Evolutionary conservation across 2,113 vertebrate genomes (phyloP).

Genomic region (Candoia aspera): DNA sequence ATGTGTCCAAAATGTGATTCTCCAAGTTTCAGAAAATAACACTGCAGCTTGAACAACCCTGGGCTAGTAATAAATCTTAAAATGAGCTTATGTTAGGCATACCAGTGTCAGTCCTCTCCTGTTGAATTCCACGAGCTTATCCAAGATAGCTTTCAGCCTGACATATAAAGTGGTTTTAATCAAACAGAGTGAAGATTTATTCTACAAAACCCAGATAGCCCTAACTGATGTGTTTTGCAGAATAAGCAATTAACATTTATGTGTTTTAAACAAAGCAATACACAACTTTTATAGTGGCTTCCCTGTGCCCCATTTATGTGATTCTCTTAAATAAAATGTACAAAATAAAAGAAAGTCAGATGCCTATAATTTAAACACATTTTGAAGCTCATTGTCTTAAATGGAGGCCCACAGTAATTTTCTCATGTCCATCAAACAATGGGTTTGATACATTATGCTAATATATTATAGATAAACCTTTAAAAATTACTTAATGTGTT

Average conservation of each 20-base stretch:
- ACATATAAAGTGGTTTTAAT: conserved; percentile 18
- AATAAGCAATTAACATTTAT: not conserved
- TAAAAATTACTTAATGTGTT: not conserved
- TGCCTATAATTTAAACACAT: not conserved
- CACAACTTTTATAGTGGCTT: not conserved
- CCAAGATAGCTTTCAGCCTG: conserved; percentile 32
- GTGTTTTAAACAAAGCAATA: conserved; percentile 20
- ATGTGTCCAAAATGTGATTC: conserved; percentile 4
- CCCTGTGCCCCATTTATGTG: not conserved
- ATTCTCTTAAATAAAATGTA: not conserved
- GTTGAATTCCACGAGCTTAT: conserved; percentile 21
- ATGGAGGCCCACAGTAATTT: not conserved
- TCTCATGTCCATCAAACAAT: not conserved
- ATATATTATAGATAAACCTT: not conserved
- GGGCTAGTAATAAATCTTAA: conserved; percentile 26
- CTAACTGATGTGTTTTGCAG: conserved; percentile 15
- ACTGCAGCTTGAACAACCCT: conserved; percentile 10
- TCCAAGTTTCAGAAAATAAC: conserved; percentile 1
- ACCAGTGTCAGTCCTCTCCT: not conserved
- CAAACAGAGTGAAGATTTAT: conserved; percentile 25
- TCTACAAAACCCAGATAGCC: conserved; percentile 19
- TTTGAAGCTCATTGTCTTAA: not conserved
- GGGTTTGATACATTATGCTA: not conserved
- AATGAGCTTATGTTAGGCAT: not conserved
- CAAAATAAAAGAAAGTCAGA: not conserved